Evolutionary conservation across 2,797 vertebrate species (phyloP), one percentile per base, ranked within the genome.

Genomic region (Pipistrellus kuhlii): DNA sequence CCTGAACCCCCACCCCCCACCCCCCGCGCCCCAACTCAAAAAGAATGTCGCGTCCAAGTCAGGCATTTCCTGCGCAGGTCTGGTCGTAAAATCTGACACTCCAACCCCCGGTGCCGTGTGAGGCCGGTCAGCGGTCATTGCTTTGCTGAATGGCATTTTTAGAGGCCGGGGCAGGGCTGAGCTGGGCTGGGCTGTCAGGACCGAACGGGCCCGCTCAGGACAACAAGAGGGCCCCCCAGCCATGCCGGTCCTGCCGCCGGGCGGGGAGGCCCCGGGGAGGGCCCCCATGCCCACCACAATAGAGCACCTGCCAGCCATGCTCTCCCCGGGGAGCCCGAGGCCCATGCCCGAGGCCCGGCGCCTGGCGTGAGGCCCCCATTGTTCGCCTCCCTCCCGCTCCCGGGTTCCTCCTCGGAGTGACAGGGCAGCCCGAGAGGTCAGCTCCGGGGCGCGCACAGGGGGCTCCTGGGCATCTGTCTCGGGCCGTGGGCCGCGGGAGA

Each of bases 291-390:
- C 98, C 97, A 69, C 85, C 98, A 99, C 99, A 99, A 99, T 99
- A 97, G 98, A 98, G 98, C 99, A 99, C 99, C 99, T 99, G 99
- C 98, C 98, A 98, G 98, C 77, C 78, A 1, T 0, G 51, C 77
- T 38, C 38, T 88, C 92, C 91, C 82, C 15, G 0, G 93, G 91
- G 91, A 92, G 87, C 21, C 76, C 41, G 35, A 3, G 7, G 96
- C 97, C 97, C 96, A 95, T 94, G 98, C 97, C 98, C 96, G 96
- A 97, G 98, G 98, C 98, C 98, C 98, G 98, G 98, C 97, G 98
- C 98, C 98, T 98, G 98, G 98, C 99, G 99, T 98, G 99, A 98
- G 98, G 98, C 98, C 98, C 96, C 98, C 98, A 98, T 98, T 98
- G 98, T 99, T 78, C 93, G 66, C 97, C 97, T 96, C 96, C 96